These are phyloP conservation scores for Phaedon cochleariae DNA, from an alignment of 2,888 invertebrate genomes.

Conservation along the genomic window DNA sequence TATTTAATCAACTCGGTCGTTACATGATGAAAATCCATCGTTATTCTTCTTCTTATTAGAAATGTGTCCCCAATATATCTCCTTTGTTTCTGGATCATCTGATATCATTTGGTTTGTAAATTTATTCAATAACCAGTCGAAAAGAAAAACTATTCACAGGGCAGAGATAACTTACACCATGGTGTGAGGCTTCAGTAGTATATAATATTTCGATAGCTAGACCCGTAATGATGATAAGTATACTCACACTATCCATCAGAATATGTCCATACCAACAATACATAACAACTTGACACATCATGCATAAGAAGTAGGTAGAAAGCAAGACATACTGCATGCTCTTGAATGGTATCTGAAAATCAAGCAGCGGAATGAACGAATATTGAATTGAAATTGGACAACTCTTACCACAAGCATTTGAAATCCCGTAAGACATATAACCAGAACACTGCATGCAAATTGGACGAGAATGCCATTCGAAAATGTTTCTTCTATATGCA, in stretches of 20 bases:
- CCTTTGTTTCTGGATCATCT: no score
- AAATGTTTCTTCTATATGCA: constrained; percentile 33
- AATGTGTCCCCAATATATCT: no score
- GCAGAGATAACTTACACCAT: not conserved
- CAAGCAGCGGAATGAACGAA: no score
- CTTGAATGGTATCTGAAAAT: constrained; percentile 40
- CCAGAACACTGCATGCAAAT: constrained; percentile 40
- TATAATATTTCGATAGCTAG: not conserved
- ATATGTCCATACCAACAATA: constrained; percentile 46
- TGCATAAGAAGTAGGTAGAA: constrained; percentile 41
- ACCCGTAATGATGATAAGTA: not conserved
- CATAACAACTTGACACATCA: no score
- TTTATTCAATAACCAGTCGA: no score
- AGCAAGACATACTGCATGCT: constrained; percentile 39
- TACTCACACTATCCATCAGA: constrained; percentile 43
- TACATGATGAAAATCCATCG: no score
- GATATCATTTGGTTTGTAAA: no score
- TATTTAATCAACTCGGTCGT: no score
- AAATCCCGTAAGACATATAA: constrained; percentile 41
- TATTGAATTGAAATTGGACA: not conserved
- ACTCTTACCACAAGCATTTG: constrained; percentile 32
- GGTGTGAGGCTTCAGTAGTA: not conserved
- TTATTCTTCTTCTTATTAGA: no score
- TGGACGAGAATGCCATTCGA: constrained; percentile 41
- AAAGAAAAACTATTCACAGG: no score